These are phyloP conservation scores for Ptilorrhoa leucosticta DNA, from an alignment of 2,113 vertebrate species.

Conservation along the genomic window DNA sequence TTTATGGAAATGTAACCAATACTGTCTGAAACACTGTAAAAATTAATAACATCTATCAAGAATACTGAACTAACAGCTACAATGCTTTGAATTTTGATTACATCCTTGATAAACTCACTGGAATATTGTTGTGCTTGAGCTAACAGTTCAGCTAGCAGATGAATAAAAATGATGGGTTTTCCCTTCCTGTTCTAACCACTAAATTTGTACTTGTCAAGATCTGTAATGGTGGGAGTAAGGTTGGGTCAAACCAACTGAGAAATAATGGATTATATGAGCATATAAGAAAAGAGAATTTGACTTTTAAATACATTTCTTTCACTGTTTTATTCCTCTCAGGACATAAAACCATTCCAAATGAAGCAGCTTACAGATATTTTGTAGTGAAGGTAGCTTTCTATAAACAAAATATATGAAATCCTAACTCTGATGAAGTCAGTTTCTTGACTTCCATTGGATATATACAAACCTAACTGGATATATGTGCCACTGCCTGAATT, in stretches of 20 bases:
- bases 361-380: not conserved
- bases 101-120: not conserved
- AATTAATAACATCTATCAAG: not conserved
- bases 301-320: not conserved
- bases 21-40: not conserved
- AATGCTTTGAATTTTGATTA: not conserved
- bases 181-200: not conserved
- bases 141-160: not conserved
- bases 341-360: not conserved
- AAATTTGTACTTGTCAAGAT: not conserved
- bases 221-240: not conserved
- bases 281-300: not conserved
- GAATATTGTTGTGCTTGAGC: not conserved
- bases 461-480: not conserved
- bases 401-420: not conserved
- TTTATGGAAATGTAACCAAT: not conserved
- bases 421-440: not conserved
- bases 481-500: not conserved
- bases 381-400: not conserved
- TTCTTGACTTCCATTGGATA: not conserved
- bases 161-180: not conserved
- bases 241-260: not conserved
- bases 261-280: not conserved
- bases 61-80: not conserved
- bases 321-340: not conserved